A percentile compares a stretch with the other conserved stretches of the same genome.
These are phyloP conservation scores for Chironomus tepperi DNA, from an alignment of 1,140 invertebrate genomes.

Conservation along the genomic window DNA sequence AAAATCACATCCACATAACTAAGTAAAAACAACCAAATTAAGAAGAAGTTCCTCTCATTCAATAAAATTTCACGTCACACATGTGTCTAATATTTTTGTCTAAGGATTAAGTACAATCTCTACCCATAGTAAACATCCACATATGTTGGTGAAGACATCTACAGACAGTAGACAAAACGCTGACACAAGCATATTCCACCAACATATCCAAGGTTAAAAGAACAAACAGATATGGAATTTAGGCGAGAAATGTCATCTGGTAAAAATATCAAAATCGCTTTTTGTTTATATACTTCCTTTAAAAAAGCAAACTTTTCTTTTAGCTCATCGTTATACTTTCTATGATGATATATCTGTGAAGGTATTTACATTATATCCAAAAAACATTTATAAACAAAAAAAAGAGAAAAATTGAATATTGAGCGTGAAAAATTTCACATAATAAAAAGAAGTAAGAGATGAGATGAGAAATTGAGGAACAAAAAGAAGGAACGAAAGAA, in stretches of 20 bases:
- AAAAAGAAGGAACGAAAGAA: not conserved
- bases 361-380: not conserved
- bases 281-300: not conserved
- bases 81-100: no score
- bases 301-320: not conserved
- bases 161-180: no score
- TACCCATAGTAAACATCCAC: no score
- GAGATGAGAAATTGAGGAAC: not conserved
- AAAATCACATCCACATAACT: no score
- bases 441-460: not conserved
- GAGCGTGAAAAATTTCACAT: conserved; percentile 22
- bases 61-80: no score
- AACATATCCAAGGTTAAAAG: no score
- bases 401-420: not conserved
- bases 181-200: no score
- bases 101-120: no score
- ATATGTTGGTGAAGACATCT: no score
- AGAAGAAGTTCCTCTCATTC: no score
- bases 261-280: not conserved
- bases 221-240: not conserved
- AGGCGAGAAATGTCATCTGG: not conserved
- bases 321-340: not conserved
- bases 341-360: not conserved
- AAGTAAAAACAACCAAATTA: no score
- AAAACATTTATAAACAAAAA: not conserved